Percentiles rank a stretch among this genome's conserved stretches.
Evolutionary conservation across 2,113 vertebrate genomes (phyloP).

Genomic region (Triplophysa siluroides): DNA sequence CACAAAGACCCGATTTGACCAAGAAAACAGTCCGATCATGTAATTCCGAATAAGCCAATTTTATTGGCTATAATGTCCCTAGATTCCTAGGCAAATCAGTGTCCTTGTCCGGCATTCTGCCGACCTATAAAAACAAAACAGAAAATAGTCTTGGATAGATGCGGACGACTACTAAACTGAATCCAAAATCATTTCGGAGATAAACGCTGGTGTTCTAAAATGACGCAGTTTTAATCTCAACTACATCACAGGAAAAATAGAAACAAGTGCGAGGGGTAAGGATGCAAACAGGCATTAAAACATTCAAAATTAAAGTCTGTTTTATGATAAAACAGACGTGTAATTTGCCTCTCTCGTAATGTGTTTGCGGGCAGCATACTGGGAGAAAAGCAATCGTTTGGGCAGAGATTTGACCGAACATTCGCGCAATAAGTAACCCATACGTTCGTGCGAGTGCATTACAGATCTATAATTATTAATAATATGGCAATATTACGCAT

Average conservation of each 20-base stretch:
- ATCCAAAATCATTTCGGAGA: conserved; percentile 1
- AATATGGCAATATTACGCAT: neutral
- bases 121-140: conserved; percentile 70
- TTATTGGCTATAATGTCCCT: conserved; percentile 73
- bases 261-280: conserved; percentile 11
- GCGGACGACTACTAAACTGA: conserved; percentile 15
- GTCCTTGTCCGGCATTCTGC: conserved; percentile 75
- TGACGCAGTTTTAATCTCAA: conserved; percentile 74
- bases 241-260: conserved; percentile 23
- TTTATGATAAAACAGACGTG: conserved; percentile 27
- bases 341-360: conserved; percentile 1
- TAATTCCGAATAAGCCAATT: conserved; percentile 67
- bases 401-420: neutral
- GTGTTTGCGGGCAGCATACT: neutral
- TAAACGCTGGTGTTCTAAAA: conserved; percentile 55
- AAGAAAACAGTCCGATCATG: conserved; percentile 69
- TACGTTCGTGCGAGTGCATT: neutral
- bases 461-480: neutral
- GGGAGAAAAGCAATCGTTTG: neutral
- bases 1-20: conserved; percentile 70
- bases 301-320: conserved; percentile 11
- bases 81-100: conserved; percentile 69
- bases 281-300: neutral
- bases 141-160: conserved; percentile 41
- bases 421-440: neutral